A percentile compares a stretch with the other conserved stretches of the same genome.
Conservation (phyloP, 2,797 vertebrate genomes). For the Enteromius paludinosus region DNA sequence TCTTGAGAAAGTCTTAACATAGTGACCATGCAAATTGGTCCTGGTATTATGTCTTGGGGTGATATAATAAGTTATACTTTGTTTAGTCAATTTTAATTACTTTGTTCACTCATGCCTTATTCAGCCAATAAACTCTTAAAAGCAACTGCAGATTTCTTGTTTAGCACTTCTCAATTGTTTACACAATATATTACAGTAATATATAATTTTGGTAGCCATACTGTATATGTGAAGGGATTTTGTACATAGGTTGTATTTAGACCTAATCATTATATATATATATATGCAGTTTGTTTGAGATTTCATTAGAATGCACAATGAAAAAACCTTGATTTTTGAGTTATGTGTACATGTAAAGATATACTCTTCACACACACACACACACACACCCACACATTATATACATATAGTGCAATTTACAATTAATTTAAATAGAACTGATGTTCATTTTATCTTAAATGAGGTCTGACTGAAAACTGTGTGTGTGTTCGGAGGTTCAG, state of each 20-base stretch:
- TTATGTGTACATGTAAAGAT: too few relatives aligned
- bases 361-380: too few relatives aligned
- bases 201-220: background rate
- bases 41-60: background rate
- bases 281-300: background rate
- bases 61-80: background rate
- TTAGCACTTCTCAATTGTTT: background rate
- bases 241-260: background rate
- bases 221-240: background rate
- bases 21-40: background rate
- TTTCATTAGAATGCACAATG: too few relatives aligned
- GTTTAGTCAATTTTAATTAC: background rate
- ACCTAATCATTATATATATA: background rate
- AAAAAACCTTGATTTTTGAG: too few relatives aligned
- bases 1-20: background rate
- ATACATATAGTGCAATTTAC: background rate
- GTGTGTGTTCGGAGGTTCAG: background rate
- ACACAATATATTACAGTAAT: background rate
- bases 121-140: background rate
- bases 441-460: background rate
- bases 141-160: background rate
- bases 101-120: background rate
- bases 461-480: background rate
- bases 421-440: background rate
- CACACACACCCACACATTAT: too few relatives aligned